Base-by-base conservation (phyloP, 2,113 vertebrate species). In the Psammodynastes pulverulentus region DNA sequence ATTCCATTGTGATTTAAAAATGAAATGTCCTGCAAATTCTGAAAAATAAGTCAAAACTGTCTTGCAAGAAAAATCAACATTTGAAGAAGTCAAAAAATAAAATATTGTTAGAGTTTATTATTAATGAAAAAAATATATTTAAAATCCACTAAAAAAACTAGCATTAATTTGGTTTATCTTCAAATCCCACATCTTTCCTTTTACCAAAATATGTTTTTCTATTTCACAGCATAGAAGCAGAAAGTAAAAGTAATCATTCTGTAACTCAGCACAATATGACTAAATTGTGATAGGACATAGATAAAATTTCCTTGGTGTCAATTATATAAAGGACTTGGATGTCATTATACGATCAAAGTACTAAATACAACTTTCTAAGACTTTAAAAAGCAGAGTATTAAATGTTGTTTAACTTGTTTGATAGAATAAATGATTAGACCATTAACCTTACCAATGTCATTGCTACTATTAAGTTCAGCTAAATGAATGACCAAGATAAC, bases 401-500 rank as follows among this genome's bases (percentile, higher is more conserved):
- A 98, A 96, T 95, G 97, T 97, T 98, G 97, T 96, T 98, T 96
- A 95, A 95, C 94, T 96, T 94, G 92, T 95, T 97, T 96, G 94
- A 84, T 94, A 96, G 95, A 97, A 97, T 97, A 97, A 97, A 97
- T 96, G 90, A 94, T 96, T 96, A 96, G 96, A 90, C 97, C 97
- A 97, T 98, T 98, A 97, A 97, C 97, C 96, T 97, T 93, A 96
- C 94, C 97, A 97, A 97, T 97, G 97, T 98, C 97, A 98, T 96
- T 97, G 97, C 96, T 97, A 96, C 97, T 89, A 96, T 97, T 97
- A 96, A 97, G 97, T 94, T 91, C 96, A 90, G 67, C 97, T 97
- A 96, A 98, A 97, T 95, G 96, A 97, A 96, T 95, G 96, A 95
- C 96, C 96, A 93, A 92, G 95, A 95, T 95, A 97, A 95, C 93